Conservation (phyloP, 2,797 vertebrate genomes). For the Zalophus californianus region DNA sequence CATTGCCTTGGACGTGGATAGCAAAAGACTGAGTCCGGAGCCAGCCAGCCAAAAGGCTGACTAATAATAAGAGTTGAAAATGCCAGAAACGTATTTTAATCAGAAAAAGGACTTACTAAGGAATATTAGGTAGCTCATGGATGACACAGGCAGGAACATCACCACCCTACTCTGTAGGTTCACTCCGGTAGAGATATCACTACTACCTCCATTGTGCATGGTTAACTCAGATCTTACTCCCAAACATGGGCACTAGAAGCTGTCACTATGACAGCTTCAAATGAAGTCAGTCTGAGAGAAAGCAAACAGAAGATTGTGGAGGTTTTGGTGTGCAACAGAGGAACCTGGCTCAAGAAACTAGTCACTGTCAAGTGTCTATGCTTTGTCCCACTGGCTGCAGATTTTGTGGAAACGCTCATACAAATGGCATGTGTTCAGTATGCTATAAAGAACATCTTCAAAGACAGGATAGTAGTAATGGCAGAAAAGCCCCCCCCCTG, state of each 20-base stretch:
- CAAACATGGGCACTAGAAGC: neutral
- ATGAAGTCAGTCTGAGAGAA: too few relatives aligned
- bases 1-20: neutral
- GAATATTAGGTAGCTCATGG: neutral
- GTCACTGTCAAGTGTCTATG: conserved; percentile 93
- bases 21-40: neutral
- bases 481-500: conserved; percentile 91
- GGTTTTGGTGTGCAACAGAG: conserved; percentile 83
- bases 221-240: neutral
- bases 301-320: too few relatives aligned
- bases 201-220: neutral
- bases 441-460: conserved; percentile 95
- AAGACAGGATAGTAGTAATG: conserved; percentile 91
- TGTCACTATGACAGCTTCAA: too few relatives aligned
- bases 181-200: neutral
- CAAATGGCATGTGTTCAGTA: conserved; percentile 94
- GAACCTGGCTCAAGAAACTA: conserved; percentile 95
- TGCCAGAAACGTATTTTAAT: neutral
- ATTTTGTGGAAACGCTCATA: conserved; percentile 94
- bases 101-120: neutral
- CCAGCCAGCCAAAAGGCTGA: neutral
- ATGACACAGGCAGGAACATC: neutral
- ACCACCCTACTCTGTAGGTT: neutral
- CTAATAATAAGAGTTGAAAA: neutral
- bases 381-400: conserved; percentile 94